Conservation (phyloP, 2,113 vertebrate species). For the Thalassoma bifasciatum region DNA sequence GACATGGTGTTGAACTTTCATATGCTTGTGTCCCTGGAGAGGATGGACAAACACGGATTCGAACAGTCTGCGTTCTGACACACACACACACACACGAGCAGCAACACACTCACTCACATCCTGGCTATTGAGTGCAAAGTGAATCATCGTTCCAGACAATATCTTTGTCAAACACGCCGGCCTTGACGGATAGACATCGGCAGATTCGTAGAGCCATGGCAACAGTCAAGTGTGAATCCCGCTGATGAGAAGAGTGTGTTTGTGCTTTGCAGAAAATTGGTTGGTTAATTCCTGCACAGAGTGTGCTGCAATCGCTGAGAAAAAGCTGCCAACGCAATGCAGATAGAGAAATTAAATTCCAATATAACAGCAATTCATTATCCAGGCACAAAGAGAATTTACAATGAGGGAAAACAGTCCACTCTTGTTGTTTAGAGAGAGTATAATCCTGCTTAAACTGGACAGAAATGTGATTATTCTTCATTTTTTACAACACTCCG, state of each 20-base stretch:
- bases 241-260: conserved; percentile 57
- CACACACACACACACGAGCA: conserved; percentile 24
- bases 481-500: too few relatives aligned
- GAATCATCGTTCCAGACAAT: conserved; percentile 76
- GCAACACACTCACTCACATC: conserved; percentile 29
- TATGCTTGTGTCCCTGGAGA: conserved; percentile 64
- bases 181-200: conserved; percentile 76
- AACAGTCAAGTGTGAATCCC: conserved; percentile 77
- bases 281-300: conserved; percentile 57
- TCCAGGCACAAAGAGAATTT: not conserved
- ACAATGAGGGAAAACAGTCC: not conserved
- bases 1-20: conserved; percentile 72
- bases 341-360: conserved; percentile 35
- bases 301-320: conserved; percentile 27
- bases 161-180: conserved; percentile 80
- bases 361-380: conserved; percentile 18
- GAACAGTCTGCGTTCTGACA: conserved; percentile 28
- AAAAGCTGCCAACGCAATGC: conserved; percentile 41
- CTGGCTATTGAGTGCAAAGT: conserved; percentile 64
- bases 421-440: not conserved
- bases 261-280: conserved; percentile 63
- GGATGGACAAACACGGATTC: conserved; percentile 59
- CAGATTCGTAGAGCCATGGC: conserved; percentile 81
- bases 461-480: too few relatives aligned
- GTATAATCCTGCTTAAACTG: not conserved